Evolutionary conservation across 2,888 invertebrate species (phyloP).

Genomic region (Lepetodrilus schrolli): DNA sequence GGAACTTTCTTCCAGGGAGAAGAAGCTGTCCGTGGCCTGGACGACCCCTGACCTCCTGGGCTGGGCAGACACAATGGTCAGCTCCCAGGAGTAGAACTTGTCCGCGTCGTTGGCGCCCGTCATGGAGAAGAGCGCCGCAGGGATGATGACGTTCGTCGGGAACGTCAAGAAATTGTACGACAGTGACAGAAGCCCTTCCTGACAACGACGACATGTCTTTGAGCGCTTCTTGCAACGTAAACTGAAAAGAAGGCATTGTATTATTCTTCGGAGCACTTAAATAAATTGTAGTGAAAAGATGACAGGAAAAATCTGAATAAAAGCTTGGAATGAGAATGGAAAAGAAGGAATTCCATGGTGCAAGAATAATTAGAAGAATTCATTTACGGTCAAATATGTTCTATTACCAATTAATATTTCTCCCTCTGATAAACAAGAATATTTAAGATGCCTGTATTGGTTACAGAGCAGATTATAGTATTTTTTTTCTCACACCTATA

Average conservation of each 20-base stretch:
- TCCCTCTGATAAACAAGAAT: no score
- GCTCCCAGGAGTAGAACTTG: conserved; percentile 84
- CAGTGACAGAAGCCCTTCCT: conserved; percentile 87
- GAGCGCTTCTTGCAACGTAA: conserved; percentile 85
- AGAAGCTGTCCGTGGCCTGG: conserved; percentile 71
- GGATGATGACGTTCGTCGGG: conserved; percentile 80
- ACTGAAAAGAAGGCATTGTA: conserved; percentile 60
- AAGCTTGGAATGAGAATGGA: no score
- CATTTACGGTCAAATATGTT: no score
- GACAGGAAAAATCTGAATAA: no score
- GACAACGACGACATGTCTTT: conserved; percentile 85
- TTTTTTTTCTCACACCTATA: no score
- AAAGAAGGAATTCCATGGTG: no score
- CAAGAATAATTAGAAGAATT: no score
- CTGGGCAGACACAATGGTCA: conserved; percentile 80
- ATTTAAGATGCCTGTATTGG: no score
- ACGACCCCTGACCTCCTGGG: conserved; percentile 76
- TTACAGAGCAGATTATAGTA: no score
- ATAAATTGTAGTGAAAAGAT: no score
- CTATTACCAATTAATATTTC: no score
- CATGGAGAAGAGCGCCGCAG: conserved; percentile 88
- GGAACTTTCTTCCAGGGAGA: conserved; percentile 70
- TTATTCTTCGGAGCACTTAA: no score
- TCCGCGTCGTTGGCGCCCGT: conserved; percentile 85
- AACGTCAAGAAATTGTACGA: conserved; percentile 96